Evolutionary conservation across 35 echinoderm and acorn worm genomes (phyloP), one percentile per base, ranked within the genome.

Genomic region (Chiridota heheva): DNA sequence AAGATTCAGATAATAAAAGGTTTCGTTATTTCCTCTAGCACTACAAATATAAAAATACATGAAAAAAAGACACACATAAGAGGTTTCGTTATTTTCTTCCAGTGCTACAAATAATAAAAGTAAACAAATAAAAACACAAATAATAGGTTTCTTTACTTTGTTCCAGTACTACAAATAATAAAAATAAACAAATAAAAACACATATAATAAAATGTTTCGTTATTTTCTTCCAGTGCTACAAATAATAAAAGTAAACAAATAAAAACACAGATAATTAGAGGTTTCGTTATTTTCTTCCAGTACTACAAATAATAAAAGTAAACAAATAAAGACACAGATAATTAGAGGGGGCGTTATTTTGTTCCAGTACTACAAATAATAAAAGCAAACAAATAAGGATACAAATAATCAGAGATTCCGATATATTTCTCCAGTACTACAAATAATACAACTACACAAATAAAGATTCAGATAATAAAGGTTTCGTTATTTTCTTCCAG

Each of bases 361-460:
- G 46, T 93, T 93, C 90, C 90, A 93, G 79, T 93, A 93, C 85
- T 93, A 44, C 0, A 18, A 13, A 70, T 20, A 56, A 56, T 26
- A 44, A 76, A 5, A 26, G 20, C 7, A 40, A 0, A 42, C 15
- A 35, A 26, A 77, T 8, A n/a, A 34, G 73, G 38, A 48, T 8
- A 18, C 1, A 42, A 38, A 42, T 18, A 10, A 51, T 27, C 5
- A 2, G 27, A 24, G 15, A 22, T 27, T 47, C 29, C 0, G 17
- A n/a, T 16, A 27, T 47, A 17, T 47, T 17, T 5, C 43, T 27
- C 5, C n/a, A 8, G 16, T 25, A 8, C 43, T 47, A 44, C 43
- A 40, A 72, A 72, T 44, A 45, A 40, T 13, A 72, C 36, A 7
- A 41, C 26, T 16, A 18, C 13, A 75, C 24, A 24, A 3, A 49